Percentiles rank a stretch among this genome's conserved stretches.
These are phyloP conservation scores for Bergia puertoricense DNA, from an alignment of 92 coral and sea anemone genomes.

Conservation along the genomic window DNA sequence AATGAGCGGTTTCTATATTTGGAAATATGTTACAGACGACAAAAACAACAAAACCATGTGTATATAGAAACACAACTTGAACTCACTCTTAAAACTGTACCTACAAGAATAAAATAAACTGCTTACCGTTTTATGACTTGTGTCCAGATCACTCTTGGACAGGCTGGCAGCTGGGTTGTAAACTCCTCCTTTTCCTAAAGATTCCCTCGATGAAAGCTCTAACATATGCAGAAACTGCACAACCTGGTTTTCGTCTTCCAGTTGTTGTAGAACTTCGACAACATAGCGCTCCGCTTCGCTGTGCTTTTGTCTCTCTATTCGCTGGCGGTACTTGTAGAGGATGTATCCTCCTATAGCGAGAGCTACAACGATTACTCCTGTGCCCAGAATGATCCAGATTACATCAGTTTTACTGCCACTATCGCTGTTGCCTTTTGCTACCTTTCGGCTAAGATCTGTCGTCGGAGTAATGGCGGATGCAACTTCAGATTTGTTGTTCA, in stretches of 20 bases:
- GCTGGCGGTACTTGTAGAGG: neutral
- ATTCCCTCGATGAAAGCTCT: conserved; percentile 36
- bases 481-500: neutral
- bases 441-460: conserved; percentile 7
- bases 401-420: neutral
- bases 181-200: conserved; percentile 6
- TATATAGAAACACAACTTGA: neutral
- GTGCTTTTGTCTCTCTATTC: conserved; percentile 20
- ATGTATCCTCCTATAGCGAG: conserved; percentile 18
- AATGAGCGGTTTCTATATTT: neutral
- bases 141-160: neutral
- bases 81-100: neutral
- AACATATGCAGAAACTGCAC: conserved; percentile 40
- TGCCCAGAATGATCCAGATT: conserved; percentile 4
- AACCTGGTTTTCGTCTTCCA: conserved; percentile 37
- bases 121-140: conserved; percentile 3
- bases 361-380: neutral
- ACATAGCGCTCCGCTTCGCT: conserved; percentile 32
- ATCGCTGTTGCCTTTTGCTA: neutral
- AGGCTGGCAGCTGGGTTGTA: neutral
- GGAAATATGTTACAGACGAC: neutral
- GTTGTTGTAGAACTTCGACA: conserved; percentile 37
- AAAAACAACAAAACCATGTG: neutral
- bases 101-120: neutral
- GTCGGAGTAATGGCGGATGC: neutral